phyloP scores from a whole-genome alignment of 2,113 vertebrate genomes.

The Sapayoa aenigma region DNA sequence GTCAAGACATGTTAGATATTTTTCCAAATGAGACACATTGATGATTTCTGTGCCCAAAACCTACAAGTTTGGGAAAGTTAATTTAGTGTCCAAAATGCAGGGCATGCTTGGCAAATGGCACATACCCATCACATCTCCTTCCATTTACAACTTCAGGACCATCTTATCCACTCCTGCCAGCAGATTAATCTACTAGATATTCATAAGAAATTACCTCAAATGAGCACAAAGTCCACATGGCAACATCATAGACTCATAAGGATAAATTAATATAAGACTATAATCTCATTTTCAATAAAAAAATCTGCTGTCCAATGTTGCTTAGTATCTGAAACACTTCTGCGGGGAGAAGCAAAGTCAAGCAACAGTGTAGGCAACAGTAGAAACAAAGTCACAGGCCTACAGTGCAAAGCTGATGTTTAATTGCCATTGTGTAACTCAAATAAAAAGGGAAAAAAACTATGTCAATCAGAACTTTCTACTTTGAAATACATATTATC shows the following conservation, averaged over 20 bases:
- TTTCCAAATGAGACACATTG: not conserved
- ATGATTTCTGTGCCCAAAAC: not conserved
- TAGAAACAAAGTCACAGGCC: not conserved
- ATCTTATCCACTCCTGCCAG: not conserved
- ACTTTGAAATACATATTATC: not conserved
- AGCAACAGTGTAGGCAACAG: not conserved
- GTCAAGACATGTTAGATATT: not conserved
- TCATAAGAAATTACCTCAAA: not conserved
- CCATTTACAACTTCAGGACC: not conserved
- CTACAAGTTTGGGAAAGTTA: not conserved
- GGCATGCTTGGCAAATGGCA: not conserved
- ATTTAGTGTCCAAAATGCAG: not conserved
- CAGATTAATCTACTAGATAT: not conserved
- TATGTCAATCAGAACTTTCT: not conserved
- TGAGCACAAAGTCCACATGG: not conserved
- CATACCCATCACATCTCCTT: not conserved
- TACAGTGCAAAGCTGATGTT: not conserved
- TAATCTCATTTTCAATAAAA: not conserved
- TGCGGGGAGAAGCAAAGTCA: not conserved
- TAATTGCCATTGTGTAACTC: not conserved
- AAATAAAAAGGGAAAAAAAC: not conserved
- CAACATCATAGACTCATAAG: not conserved
- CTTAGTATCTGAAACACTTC: not conserved
- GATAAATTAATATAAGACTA: not conserved
- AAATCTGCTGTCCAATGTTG: not conserved